phyloP scores from a whole-genome alignment of 2,888 invertebrate species.

The Euzophera pinguis region DNA sequence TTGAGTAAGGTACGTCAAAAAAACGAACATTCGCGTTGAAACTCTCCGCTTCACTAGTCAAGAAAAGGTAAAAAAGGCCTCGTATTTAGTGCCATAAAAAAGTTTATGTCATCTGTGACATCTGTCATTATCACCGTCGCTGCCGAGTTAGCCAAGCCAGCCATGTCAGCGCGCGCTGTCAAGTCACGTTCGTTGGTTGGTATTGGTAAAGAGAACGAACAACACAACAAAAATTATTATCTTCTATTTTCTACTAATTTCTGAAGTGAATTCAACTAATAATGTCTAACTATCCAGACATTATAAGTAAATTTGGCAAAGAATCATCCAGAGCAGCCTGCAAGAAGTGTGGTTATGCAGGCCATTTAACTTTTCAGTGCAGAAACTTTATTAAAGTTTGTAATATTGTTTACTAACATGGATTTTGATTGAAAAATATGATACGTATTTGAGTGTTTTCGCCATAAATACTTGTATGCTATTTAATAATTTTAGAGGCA shows the following conservation, averaged over 20 bases:
- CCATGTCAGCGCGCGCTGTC: background rate
- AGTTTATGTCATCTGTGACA: no score
- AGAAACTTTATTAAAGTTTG: slow-evolving; percentile 96
- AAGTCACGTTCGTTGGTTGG: no score
- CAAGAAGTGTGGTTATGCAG: slow-evolving; percentile 97
- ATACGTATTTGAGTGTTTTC: background rate
- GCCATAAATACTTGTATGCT: no score
- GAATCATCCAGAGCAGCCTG: slow-evolving; percentile 91
- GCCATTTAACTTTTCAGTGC: slow-evolving; percentile 97
- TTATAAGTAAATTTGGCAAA: slow-evolving; percentile 80
- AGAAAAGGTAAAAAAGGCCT: no score
- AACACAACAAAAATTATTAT: background rate
- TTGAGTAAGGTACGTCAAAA: no score
- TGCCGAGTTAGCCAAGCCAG: no score
- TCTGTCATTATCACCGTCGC: no score
- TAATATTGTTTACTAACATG: slow-evolving; percentile 16
- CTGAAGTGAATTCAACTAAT: slow-evolving; percentile 12
- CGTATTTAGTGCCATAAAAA: no score
- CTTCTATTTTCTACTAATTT: background rate
- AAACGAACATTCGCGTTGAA: no score
- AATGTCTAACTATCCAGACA: slow-evolving; percentile 64
- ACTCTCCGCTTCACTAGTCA: no score
- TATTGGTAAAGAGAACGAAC: background rate
- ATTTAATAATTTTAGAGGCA: no score
- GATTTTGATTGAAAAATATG: background rate